phyloP scores from a whole-genome alignment of 1,140 invertebrate species.

The Cyclina sinensis region DNA sequence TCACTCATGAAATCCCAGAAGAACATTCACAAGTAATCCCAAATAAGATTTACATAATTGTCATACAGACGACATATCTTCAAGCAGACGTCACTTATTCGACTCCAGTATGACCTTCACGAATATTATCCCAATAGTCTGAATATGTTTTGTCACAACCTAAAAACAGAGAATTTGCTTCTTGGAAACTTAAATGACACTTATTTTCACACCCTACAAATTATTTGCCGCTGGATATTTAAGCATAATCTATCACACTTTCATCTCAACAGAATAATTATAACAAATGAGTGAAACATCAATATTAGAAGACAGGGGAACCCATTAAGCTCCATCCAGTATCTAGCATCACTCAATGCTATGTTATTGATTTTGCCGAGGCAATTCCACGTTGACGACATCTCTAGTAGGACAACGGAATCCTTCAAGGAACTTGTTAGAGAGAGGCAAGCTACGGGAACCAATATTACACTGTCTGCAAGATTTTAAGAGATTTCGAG shows the following conservation, averaged over 20 bases:
- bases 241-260: constrained; percentile 34
- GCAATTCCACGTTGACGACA: constrained; percentile 64
- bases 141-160: constrained; percentile 33
- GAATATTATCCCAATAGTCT: constrained; percentile 42
- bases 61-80: constrained; percentile 53
- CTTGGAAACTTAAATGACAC: constrained; percentile 10
- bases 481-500: constrained; percentile 47
- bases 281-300: constrained; percentile 64
- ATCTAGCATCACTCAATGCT: constrained; percentile 60
- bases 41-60: constrained; percentile 53
- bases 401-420: constrained; percentile 50
- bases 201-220: constrained; percentile 44
- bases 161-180: neutral
- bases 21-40: constrained; percentile 30
- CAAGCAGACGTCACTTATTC: constrained; percentile 51
- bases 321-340: constrained; percentile 48
- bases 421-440: constrained; percentile 67
- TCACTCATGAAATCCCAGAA: constrained; percentile 41
- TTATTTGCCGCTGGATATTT: constrained; percentile 3
- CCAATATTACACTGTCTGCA: constrained; percentile 52
- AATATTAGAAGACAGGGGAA: constrained; percentile 55
- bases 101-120: constrained; percentile 61
- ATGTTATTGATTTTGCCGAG: constrained; percentile 61
- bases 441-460: constrained; percentile 47
- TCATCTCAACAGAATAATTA: constrained; percentile 61